Percentiles rank a stretch among this genome's conserved stretches.
These are phyloP conservation scores for Anniella stebbinsi DNA, from an alignment of 2,797 vertebrate genomes.

Conservation along the genomic window DNA sequence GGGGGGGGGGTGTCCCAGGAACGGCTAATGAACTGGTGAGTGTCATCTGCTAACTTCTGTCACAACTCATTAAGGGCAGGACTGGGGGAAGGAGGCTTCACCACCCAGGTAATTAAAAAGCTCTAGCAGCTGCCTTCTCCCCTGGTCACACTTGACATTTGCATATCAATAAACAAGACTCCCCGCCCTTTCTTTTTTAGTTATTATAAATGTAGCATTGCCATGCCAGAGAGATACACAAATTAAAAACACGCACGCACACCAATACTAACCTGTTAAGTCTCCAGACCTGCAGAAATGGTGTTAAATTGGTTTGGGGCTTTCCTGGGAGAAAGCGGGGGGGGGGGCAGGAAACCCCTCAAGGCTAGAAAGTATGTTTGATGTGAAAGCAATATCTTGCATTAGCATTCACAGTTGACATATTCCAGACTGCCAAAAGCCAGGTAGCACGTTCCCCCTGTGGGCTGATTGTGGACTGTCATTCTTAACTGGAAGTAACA, in stretches of 20 bases:
- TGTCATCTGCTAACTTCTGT: slow-evolving; percentile 31
- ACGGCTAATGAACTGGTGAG: not conserved
- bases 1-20: not conserved
- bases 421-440: not conserved
- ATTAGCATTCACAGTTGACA: not conserved
- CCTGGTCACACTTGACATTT: slow-evolving; percentile 19
- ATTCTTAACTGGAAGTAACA: not conserved
- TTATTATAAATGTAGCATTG: slow-evolving; percentile 7
- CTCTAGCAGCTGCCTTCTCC: slow-evolving; percentile 29
- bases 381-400: not conserved
- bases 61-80: slow-evolving; percentile 35
- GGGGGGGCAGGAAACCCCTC: too few species aligned
- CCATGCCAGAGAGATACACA: not conserved
- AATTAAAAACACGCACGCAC: not conserved
- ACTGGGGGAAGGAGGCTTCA: slow-evolving; percentile 1
- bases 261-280: not conserved
- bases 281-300: not conserved
- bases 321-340: not conserved
- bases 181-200: not conserved
- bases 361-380: not conserved
- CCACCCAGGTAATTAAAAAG: slow-evolving; percentile 41
- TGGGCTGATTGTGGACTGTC: not conserved
- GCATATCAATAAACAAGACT: slow-evolving; percentile 23
- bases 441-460: not conserved
- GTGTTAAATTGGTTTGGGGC: not conserved